Percentiles rank a stretch among this genome's conserved stretches.
These are phyloP conservation scores for Stenodera caucasica DNA, from an alignment of 2,888 invertebrate genomes.

Conservation along the genomic window DNA sequence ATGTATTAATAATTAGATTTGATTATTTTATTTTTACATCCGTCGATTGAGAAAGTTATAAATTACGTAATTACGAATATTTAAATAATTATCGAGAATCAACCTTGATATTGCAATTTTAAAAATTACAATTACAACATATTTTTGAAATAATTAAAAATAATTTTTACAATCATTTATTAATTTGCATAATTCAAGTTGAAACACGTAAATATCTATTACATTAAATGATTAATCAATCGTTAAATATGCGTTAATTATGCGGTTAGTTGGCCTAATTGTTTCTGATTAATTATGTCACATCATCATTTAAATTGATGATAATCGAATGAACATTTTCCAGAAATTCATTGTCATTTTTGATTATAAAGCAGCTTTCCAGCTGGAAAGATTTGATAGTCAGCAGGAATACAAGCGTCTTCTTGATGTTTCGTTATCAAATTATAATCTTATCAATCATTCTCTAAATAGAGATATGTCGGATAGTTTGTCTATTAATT, in stretches of 20 bases:
- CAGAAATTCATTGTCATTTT: background rate
- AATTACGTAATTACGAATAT: background rate
- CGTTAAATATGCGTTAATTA: background rate
- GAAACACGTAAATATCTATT: too few species aligned
- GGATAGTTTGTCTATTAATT: background rate
- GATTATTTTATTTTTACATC: background rate
- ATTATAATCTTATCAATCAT: background rate
- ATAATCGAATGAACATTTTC: background rate
- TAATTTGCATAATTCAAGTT: too few species aligned
- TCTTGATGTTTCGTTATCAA: background rate
- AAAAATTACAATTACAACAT: too few species aligned
- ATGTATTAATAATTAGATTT: background rate
- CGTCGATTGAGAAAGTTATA: background rate
- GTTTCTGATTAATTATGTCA: conserved; percentile 21
- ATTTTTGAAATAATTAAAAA: too few species aligned
- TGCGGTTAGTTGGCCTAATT: conserved; percentile 20
- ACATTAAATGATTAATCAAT: background rate
- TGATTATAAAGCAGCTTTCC: background rate
- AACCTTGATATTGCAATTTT: background rate
- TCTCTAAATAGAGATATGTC: too few species aligned
- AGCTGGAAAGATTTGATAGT: background rate
- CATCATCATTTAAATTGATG: conserved; percentile 10
- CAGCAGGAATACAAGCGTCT: background rate
- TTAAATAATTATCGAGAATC: background rate
- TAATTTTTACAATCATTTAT: too few species aligned